These are phyloP conservation scores for Leptopilina boulardi DNA, from an alignment of 1,140 invertebrate species.

Conservation along the genomic window DNA sequence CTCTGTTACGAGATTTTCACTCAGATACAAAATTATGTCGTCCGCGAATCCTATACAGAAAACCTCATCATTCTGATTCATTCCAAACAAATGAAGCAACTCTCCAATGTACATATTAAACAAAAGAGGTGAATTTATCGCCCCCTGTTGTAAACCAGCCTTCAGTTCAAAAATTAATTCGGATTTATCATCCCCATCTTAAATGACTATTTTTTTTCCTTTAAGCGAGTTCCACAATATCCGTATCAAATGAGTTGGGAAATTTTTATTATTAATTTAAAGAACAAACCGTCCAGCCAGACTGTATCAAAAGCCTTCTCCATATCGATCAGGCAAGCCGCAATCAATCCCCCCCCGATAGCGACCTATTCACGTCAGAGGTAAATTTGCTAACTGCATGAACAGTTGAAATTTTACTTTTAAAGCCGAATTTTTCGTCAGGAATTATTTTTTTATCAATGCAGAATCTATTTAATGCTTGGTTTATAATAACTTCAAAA, in stretches of 20 bases:
- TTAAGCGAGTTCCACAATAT: constrained; percentile 31
- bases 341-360: not conserved
- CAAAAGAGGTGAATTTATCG: not conserved
- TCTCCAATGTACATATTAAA: constrained; percentile 2
- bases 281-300: not conserved
- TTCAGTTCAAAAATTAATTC: not conserved
- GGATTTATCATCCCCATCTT: not conserved
- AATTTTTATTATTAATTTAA: not conserved
- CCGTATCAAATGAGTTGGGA: not conserved
- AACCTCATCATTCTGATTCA: not conserved
- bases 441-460: constrained; percentile 33
- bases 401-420: constrained; percentile 8
- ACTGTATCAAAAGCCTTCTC: not conserved
- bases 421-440: too few species aligned
- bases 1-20: not conserved
- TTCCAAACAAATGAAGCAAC: not conserved
- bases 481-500: constrained; percentile 33
- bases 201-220: not conserved
- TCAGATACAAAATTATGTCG: not conserved
- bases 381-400: constrained; percentile 14
- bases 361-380: not conserved
- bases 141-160: not conserved
- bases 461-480: not conserved
- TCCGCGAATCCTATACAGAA: not conserved
- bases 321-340: not conserved